These are phyloP conservation scores for Venturia canescens DNA, from an alignment of 1,140 invertebrate genomes.

Conservation along the genomic window DNA sequence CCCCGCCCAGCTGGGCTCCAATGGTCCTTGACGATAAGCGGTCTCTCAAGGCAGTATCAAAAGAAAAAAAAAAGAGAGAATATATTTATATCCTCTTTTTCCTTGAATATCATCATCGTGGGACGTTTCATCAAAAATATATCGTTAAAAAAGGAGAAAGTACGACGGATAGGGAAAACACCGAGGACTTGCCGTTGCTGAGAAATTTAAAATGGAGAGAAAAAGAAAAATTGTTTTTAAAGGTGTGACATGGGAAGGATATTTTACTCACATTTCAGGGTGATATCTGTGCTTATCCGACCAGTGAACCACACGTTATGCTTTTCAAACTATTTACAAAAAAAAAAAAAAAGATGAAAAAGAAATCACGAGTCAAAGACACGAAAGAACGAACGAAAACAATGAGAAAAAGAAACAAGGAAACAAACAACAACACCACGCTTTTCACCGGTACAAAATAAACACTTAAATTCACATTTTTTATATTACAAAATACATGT, in stretches of 20 bases:
- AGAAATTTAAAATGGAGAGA: not conserved
- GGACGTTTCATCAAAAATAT: not conserved
- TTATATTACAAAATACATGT: constrained; percentile 38
- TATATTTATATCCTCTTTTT: not conserved
- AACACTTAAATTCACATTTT: constrained; percentile 31
- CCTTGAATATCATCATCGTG: not conserved
- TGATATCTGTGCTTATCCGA: constrained; percentile 38
- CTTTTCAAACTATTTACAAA: constrained; percentile 39
- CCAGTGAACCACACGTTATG: constrained; percentile 37
- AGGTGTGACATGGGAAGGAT: not conserved
- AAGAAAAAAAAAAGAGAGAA: not conserved
- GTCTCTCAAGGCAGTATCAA: not conserved
- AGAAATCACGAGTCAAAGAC: too few species aligned
- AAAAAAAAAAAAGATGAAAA: not conserved
- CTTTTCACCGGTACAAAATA: constrained; percentile 29
- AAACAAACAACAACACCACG: constrained; percentile 16
- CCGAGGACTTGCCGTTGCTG: not conserved
- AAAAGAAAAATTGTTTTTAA: not conserved
- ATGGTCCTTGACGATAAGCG: constrained; percentile 32
- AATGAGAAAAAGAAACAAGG: not conserved
- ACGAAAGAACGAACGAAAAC: too few species aligned
- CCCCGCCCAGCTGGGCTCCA: constrained; percentile 45
- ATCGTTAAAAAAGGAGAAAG: not conserved
- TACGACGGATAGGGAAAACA: not conserved
- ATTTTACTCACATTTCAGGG: constrained; percentile 47